Conservation (phyloP, 2,797 vertebrate species). For the Rhincodon typus region DNA sequence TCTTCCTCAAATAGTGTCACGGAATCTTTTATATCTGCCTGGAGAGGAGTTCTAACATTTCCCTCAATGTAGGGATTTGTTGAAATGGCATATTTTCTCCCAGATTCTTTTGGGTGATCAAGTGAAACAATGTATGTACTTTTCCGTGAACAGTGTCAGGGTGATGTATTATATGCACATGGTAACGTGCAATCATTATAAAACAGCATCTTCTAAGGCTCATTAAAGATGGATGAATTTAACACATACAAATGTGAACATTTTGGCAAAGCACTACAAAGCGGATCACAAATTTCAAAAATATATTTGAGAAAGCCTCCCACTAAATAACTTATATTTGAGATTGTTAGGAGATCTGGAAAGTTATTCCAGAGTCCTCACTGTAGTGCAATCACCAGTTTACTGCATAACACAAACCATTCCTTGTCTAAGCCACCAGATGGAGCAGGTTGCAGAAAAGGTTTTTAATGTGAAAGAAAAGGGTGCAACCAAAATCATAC, state of each 20-base stretch:
- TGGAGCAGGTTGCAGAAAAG: background rate
- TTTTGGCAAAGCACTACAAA: background rate
- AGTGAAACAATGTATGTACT: too few relatives aligned
- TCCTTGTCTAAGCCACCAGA: constrained; percentile 24
- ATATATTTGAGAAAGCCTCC: background rate
- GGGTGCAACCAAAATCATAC: background rate
- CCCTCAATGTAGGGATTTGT: too few relatives aligned
- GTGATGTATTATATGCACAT: background rate
- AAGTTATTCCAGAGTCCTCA: background rate
- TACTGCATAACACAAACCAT: background rate
- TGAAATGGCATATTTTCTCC: background rate
- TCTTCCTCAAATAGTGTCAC: background rate
- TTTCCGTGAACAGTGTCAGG: background rate
- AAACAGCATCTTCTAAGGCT: background rate
- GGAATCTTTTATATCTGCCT: too few relatives aligned
- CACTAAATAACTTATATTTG: background rate
- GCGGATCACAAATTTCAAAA: background rate
- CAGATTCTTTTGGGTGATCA: background rate
- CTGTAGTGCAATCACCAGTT: background rate
- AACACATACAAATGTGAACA: background rate
- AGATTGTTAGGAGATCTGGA: background rate
- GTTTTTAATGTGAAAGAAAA: background rate
- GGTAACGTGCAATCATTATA: background rate
- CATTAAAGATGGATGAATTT: background rate
- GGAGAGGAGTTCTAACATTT: background rate